A percentile compares a stretch with the other conserved stretches of the same genome.
Evolutionary conservation across 2,113 vertebrate species (phyloP).

Genomic region (Merops nubicus): DNA sequence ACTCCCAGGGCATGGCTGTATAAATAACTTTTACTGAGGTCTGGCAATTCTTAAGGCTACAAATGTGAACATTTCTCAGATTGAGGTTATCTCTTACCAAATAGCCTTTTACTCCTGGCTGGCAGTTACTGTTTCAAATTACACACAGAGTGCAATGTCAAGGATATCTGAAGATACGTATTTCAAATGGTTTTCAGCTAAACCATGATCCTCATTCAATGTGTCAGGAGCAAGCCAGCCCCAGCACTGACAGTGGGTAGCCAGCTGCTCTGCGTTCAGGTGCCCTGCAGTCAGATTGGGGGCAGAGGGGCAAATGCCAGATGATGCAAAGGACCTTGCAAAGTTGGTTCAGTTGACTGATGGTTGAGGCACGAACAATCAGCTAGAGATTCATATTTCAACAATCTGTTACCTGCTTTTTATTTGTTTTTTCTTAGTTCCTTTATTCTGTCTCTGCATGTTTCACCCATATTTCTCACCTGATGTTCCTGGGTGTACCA

Average conservation of each 20-base stretch:
- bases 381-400: neutral
- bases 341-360: neutral
- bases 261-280: neutral
- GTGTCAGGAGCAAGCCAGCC: neutral
- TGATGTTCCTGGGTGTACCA: no score
- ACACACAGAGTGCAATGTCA: neutral
- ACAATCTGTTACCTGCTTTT: no score
- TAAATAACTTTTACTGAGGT: slow-evolving; percentile 40
- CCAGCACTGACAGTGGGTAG: neutral
- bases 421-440: neutral
- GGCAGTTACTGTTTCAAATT: neutral
- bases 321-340: neutral
- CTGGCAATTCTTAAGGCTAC: neutral
- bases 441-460: neutral
- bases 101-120: neutral
- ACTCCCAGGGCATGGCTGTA: neutral
- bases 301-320: neutral
- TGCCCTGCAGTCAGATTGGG: neutral
- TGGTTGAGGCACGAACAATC: neutral
- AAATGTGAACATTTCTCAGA: neutral
- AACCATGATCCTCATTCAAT: neutral
- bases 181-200: neutral
- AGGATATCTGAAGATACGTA: neutral
- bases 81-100: neutral
- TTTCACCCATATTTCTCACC: neutral